These are phyloP conservation scores for Machimus atricapillus DNA, from an alignment of 2,888 invertebrate species.

Conservation along the genomic window DNA sequence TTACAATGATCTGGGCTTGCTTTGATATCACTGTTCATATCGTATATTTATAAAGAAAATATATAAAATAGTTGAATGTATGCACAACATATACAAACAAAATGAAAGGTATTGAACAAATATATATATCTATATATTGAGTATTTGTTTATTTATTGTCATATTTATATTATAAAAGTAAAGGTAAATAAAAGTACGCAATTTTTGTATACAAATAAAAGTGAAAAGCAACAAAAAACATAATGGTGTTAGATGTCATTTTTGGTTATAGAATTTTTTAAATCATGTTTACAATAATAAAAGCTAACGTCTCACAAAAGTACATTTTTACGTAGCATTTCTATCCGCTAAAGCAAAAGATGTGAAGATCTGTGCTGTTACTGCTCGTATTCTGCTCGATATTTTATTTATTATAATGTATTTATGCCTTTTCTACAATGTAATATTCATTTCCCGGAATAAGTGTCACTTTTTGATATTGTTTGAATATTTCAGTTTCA, in stretches of 20 bases:
- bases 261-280: slow-evolving; percentile 30
- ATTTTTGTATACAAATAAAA: slow-evolving; percentile 38
- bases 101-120: slow-evolving; percentile 46
- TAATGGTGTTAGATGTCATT: not conserved
- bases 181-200: slow-evolving; percentile 12
- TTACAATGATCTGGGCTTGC: slow-evolving; percentile 56
- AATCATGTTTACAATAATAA: slow-evolving; percentile 13
- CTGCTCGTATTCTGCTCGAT: not conserved
- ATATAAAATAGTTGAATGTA: slow-evolving; percentile 47
- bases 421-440: not conserved
- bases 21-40: slow-evolving; percentile 63
- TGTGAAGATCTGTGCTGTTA: not conserved
- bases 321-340: slow-evolving; percentile 16
- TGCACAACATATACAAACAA: slow-evolving; percentile 41
- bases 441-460: not conserved
- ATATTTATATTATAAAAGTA: slow-evolving; percentile 36
- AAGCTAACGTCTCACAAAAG: slow-evolving; percentile 21
- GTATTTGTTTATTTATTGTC: slow-evolving; percentile 39
- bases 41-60: slow-evolving; percentile 58
- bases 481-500: not conserved
- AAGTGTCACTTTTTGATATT: not conserved
- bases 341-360: slow-evolving; percentile 1
- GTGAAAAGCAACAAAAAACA: slow-evolving; percentile 16
- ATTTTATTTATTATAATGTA: not conserved
- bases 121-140: slow-evolving; percentile 36